Evolutionary conservation across 1,140 invertebrate genomes (phyloP).

Genomic region (Pseudachorutes palmiensis): DNA sequence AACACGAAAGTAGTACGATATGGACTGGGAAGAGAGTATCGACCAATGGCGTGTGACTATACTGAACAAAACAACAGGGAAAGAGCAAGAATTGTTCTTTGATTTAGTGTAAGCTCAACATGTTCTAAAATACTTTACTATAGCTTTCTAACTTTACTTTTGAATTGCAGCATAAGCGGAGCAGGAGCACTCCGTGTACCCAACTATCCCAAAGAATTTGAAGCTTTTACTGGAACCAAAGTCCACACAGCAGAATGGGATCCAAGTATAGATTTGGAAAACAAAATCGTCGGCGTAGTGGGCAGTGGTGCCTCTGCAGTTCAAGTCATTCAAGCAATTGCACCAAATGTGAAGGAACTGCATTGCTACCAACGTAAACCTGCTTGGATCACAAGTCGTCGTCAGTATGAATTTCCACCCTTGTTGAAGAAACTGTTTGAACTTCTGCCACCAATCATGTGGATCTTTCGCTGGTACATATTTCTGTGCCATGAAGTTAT

Average conservation of each 20-base stretch:
- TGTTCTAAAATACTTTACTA: too few species aligned
- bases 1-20: neutral
- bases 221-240: constrained; percentile 9
- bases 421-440: neutral
- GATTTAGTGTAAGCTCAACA: too few species aligned
- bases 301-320: constrained; percentile 23
- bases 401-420: constrained; percentile 16
- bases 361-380: constrained; percentile 23
- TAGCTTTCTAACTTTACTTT: too few species aligned
- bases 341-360: constrained; percentile 19
- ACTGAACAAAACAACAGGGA: neutral
- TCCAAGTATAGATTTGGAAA: neutral
- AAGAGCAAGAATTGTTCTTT: neutral
- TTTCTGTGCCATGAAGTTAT: constrained; percentile 1
- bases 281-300: constrained; percentile 23
- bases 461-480: neutral
- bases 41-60: constrained; percentile 11
- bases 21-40: constrained; percentile 17
- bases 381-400: constrained; percentile 14
- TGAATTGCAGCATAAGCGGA: neutral
- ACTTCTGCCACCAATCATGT: constrained; percentile 10
- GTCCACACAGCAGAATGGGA: constrained; percentile 29
- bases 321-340: constrained; percentile 28
- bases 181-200: constrained; percentile 14
- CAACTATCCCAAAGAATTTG: constrained; percentile 20